Base-by-base conservation (phyloP, 2,113 vertebrate species). In the Myiozetetes cayanensis region DNA sequence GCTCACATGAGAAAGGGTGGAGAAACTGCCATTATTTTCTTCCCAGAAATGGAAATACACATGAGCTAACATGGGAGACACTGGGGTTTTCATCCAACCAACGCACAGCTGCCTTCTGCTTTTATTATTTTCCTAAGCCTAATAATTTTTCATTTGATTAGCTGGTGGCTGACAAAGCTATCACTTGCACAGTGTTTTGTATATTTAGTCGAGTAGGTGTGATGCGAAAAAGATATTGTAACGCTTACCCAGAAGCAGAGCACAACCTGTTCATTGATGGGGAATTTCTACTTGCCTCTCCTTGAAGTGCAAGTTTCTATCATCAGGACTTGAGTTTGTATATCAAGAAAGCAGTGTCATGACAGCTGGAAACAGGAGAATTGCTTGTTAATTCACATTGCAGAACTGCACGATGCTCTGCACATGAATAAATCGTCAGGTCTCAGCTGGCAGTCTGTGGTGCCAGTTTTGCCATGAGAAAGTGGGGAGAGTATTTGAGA, bases 1-100 rank as follows among this genome's bases (percentile, higher is more conserved):
- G 96, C 92, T 87, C 92, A 86, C 96, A 97, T 93, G 96, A 97
- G 96, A 96, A 94, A 97, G 96, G 97, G 96, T 97, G 94, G 96
- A 97, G 96, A 92, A 94, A 96, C 87, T 94, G 83, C 87, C 87
- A 95, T 96, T 97, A 97, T 97, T 97, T 97, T 96, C 96, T 96
- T 97, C 88, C 96, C 96, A 97, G 97, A 96, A 97, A 96, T 73
- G 88, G 95, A 95, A 96, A 93, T 89, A 78, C 89, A 91, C 89
- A 89, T 96, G 93, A 97, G 75, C 89, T 96, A 97, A 91, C 92
- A 85, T 88, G 85, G 94, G 95, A 95, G 97, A 96, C 87, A 77
- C 70, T 95, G 78, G 75, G 95, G 92, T 96, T 96, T 93, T 95
- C 85, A 90, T 97, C 94, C 95, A 94, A 90, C 91, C 91, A 95